phyloP scores from a whole-genome alignment of 2,888 invertebrate species.

The Acronicta alni region DNA sequence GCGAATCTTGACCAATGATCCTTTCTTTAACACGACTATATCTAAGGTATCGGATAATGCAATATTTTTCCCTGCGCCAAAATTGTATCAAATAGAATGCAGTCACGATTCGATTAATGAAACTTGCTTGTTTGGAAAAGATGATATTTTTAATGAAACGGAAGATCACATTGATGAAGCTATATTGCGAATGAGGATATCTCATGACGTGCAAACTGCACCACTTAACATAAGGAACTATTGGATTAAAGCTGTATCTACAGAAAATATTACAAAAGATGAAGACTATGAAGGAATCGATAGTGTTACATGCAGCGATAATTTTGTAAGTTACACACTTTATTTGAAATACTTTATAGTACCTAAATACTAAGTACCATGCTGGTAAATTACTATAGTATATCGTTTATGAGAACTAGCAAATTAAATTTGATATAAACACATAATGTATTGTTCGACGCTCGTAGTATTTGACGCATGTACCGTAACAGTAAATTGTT shows the following conservation, averaged over 20 bases:
- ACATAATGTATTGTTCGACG: too few species aligned
- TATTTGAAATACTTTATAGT: neutral
- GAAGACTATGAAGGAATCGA: slow-evolving; percentile 72
- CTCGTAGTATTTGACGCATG: neutral
- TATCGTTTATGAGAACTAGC: too few species aligned
- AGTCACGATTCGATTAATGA: slow-evolving; percentile 74
- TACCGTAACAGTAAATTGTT: slow-evolving; percentile 22
- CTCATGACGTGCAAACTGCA: slow-evolving; percentile 71
- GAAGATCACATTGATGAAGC: slow-evolving; percentile 63
- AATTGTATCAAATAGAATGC: slow-evolving; percentile 83
- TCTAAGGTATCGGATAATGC: slow-evolving; percentile 86
- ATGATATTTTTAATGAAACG: slow-evolving; percentile 72
- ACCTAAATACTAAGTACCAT: too few species aligned
- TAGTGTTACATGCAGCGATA: slow-evolving; percentile 74
- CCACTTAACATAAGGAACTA: slow-evolving; percentile 71
- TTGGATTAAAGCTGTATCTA: slow-evolving; percentile 74
- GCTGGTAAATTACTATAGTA: too few species aligned
- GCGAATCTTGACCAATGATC: slow-evolving; percentile 88
- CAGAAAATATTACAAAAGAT: slow-evolving; percentile 65
- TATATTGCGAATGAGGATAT: slow-evolving; percentile 72
- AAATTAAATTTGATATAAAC: too few species aligned
- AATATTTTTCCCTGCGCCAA: slow-evolving; percentile 91
- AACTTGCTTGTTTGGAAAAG: slow-evolving; percentile 76
- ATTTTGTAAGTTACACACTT: slow-evolving; percentile 63
- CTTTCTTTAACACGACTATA: slow-evolving; percentile 88